Percentiles rank a stretch among this genome's conserved stretches.
These are phyloP conservation scores for Labroides dimidiatus DNA, from an alignment of 2,797 vertebrate species.

Conservation along the genomic window DNA sequence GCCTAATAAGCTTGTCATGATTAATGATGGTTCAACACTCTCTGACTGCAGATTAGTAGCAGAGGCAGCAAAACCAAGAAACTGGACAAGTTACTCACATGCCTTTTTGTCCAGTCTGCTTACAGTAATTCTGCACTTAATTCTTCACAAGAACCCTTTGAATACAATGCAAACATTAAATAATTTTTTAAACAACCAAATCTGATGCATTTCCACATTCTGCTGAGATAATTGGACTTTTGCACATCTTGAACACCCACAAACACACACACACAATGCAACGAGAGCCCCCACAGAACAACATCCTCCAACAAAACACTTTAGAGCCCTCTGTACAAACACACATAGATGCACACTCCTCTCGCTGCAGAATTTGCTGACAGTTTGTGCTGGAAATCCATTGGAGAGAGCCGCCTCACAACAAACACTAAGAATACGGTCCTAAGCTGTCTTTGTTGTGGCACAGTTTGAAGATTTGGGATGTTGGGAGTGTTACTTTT, in stretches of 20 bases:
- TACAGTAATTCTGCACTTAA: not conserved
- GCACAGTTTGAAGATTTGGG: constrained; percentile 27
- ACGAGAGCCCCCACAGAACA: constrained; percentile 14
- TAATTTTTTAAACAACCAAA: not conserved
- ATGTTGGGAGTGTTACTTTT: constrained; percentile 44
- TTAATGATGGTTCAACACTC: constrained; percentile 51
- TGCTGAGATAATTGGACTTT: not conserved
- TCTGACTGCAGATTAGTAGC: constrained; percentile 22
- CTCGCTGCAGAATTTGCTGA: constrained; percentile 52
- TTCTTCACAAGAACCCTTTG: not conserved
- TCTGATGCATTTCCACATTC: not conserved
- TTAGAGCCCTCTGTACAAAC: constrained; percentile 19
- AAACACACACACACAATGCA: constrained; percentile 1
- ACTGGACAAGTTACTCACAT: no score
- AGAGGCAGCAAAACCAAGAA: constrained; percentile 5
- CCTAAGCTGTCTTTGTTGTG: constrained; percentile 46
- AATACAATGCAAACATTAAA: not conserved
- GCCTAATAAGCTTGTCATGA: constrained; percentile 50
- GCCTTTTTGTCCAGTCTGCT: no score
- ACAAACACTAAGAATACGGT: constrained; percentile 43
- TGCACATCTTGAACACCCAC: not conserved
- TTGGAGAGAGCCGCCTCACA: constrained; percentile 22
- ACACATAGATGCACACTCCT: constrained; percentile 11
- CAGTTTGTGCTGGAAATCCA: constrained; percentile 25
- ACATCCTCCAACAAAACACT: constrained; percentile 19